Evolutionary conservation across 2,797 vertebrate species (phyloP).

Genomic region (Enteromius argenteus): DNA sequence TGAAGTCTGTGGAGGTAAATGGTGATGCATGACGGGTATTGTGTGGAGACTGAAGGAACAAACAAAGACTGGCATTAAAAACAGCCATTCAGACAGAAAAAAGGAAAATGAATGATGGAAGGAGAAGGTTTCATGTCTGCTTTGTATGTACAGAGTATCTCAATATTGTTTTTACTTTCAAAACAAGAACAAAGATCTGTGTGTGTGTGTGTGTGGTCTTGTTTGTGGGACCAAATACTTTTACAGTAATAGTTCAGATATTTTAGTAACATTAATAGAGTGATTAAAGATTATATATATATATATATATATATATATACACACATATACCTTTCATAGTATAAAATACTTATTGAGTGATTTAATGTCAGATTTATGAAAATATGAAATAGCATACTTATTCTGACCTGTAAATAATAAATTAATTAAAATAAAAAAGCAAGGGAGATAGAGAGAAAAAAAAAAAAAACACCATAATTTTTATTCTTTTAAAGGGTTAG

Average conservation of each 20-base stretch:
- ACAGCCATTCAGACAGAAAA: background rate
- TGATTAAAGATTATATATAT: too few relatives aligned
- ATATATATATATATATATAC: too few relatives aligned
- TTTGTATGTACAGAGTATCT: background rate
- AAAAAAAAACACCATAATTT: too few relatives aligned
- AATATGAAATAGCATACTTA: too few relatives aligned
- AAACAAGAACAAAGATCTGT: background rate
- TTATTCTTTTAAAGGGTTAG: too few relatives aligned
- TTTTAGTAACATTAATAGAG: too few relatives aligned
- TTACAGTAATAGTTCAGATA: background rate
- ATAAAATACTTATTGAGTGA: too few relatives aligned
- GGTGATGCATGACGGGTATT: constrained; percentile 23
- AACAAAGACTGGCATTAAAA: constrained; percentile 22
- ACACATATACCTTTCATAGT: too few relatives aligned
- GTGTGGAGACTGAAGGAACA: constrained; percentile 14
- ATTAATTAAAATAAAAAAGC: too few relatives aligned
- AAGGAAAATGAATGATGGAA: background rate
- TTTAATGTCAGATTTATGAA: too few relatives aligned
- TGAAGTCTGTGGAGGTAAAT: constrained; percentile 41
- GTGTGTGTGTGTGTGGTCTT: background rate
- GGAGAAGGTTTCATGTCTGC: background rate
- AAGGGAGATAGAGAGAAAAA: too few relatives aligned
- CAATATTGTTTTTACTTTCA: background rate
- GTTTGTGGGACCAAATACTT: background rate
- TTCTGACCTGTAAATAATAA: too few relatives aligned